phyloP scores from a whole-genome alignment of 2,888 invertebrate species.

The Nebria brevicollis region DNA sequence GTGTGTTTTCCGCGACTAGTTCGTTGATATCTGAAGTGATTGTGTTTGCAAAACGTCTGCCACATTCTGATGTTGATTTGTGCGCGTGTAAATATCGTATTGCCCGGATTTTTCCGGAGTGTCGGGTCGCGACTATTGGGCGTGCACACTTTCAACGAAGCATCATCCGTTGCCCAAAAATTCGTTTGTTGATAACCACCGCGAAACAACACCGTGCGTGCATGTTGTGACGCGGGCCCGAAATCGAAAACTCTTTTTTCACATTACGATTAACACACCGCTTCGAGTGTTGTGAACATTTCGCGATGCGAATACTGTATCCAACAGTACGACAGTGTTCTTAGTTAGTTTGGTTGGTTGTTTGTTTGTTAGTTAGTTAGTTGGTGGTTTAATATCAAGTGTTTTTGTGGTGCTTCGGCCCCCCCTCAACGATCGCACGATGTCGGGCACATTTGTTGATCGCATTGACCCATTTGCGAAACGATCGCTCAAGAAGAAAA shows the following conservation, averaged over 20 bases:
- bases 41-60: constrained; percentile 40
- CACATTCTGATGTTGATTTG: constrained; percentile 42
- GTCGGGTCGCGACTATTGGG: constrained; percentile 55
- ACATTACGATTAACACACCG: background rate
- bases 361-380: background rate
- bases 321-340: background rate
- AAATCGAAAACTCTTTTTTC: background rate
- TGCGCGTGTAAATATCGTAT: constrained; percentile 44
- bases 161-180: constrained; percentile 21
- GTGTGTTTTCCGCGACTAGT: constrained; percentile 54
- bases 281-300: background rate
- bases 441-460: constrained; percentile 95
- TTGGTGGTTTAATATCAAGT: background rate
- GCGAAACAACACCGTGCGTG: too few species aligned
- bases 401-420: constrained; percentile 58
- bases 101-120: constrained; percentile 49
- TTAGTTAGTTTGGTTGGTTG: background rate
- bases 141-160: constrained; percentile 57
- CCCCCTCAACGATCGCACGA: constrained; percentile 64
- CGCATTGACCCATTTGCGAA: constrained; percentile 99
- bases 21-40: constrained; percentile 37
- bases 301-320: constrained; percentile 30
- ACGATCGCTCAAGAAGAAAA: constrained; percentile 97
- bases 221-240: too few species aligned
- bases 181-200: constrained; percentile 2